A percentile compares a stretch with the other conserved stretches of the same genome.
Evolutionary conservation across 2,113 vertebrate species (phyloP).

Genomic region (Sula dactylatra): DNA sequence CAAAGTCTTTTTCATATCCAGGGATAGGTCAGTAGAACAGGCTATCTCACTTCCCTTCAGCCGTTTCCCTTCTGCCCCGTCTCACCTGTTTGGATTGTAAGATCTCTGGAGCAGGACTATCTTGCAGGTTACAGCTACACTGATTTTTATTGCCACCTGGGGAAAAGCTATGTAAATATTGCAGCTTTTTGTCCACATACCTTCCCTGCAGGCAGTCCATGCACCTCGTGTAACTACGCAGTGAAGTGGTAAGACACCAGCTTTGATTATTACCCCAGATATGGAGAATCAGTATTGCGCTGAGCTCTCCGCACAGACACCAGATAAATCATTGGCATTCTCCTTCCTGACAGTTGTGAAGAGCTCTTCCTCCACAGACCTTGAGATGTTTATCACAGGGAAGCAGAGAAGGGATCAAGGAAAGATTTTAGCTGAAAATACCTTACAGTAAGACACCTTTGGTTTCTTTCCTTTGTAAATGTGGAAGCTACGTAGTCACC

Average conservation of each 20-base stretch:
- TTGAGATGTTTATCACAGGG: neutral
- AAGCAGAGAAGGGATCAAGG: neutral
- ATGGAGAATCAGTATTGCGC: neutral
- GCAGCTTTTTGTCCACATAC: neutral
- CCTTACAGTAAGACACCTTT: neutral
- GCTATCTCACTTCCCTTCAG: neutral
- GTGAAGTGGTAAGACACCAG: neutral
- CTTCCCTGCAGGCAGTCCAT: neutral
- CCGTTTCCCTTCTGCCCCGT: neutral
- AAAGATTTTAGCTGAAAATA: neutral
- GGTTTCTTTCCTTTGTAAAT: neutral
- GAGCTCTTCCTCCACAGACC: neutral
- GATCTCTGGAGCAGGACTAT: neutral
- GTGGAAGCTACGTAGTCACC: neutral
- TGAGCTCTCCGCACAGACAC: neutral
- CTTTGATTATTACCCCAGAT: neutral
- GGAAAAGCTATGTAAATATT: neutral
- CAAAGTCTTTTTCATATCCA: neutral
- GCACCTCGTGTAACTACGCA: accelerated
- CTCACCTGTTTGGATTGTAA: neutral
- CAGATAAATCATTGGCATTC: neutral
- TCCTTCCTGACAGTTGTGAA: neutral
- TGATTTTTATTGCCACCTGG: neutral
- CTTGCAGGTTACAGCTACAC: neutral
- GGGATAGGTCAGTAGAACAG: neutral